Conservation (phyloP, 2,113 vertebrate species). For the Gulo gulo region DNA sequence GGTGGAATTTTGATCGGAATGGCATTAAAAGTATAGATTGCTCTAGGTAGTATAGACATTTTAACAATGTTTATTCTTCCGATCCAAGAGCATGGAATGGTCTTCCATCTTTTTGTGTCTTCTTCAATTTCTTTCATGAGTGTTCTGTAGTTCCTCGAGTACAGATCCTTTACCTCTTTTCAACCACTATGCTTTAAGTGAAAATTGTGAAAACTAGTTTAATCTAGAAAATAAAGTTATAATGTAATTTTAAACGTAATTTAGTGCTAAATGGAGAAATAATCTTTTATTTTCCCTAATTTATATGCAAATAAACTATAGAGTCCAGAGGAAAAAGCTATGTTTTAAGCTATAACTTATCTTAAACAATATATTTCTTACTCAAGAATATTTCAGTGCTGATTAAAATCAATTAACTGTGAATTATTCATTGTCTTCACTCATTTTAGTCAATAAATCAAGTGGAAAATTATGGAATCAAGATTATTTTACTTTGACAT, state of each 20-base stretch:
- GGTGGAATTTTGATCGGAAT: too few relatives aligned
- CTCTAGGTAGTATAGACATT: too few relatives aligned
- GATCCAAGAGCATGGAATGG: too few relatives aligned
- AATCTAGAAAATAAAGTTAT: background rate
- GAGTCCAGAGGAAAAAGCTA: accelerated
- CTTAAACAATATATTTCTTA: background rate
- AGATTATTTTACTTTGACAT: constrained; percentile 43
- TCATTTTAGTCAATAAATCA: constrained; percentile 40
- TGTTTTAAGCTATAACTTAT: constrained; percentile 21
- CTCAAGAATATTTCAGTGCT: background rate
- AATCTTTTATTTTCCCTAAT: background rate
- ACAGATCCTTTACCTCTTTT: background rate
- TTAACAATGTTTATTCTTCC: too few relatives aligned
- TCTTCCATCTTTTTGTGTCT: too few relatives aligned
- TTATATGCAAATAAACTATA: background rate
- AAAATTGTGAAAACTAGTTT: background rate
- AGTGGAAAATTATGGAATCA: background rate
- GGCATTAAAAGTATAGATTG: too few relatives aligned
- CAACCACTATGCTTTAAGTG: background rate
- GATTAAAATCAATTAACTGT: background rate
- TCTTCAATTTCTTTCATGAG: too few relatives aligned
- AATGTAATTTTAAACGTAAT: background rate
- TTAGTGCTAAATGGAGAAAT: background rate
- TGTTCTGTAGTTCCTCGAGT: too few relatives aligned
- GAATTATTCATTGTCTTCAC: background rate